These are phyloP conservation scores for Leucophenga montana DNA, from an alignment of 2,888 invertebrate species.

Conservation along the genomic window DNA sequence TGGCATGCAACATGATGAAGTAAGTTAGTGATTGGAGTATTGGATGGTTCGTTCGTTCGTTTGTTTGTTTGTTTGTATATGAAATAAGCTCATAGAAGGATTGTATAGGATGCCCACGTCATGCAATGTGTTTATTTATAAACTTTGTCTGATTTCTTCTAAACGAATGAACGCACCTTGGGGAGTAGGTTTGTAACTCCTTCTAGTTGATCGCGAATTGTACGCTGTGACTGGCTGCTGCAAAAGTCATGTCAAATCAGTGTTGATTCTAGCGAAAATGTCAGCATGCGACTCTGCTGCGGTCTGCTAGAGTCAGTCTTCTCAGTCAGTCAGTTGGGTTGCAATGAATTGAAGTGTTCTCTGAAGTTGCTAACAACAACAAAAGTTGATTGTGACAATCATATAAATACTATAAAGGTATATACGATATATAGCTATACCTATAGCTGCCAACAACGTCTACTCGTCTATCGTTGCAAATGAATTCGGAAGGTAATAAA, in stretches of 20 bases:
- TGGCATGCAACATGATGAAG: neutral
- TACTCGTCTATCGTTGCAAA: slow-evolving; percentile 27
- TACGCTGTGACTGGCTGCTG: slow-evolving; percentile 41
- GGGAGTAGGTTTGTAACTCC: slow-evolving; percentile 37
- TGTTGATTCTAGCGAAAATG: slow-evolving; percentile 65
- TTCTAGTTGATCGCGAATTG: neutral
- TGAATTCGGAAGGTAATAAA: slow-evolving; percentile 65
- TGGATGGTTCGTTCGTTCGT: too few relatives aligned
- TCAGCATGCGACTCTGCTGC: slow-evolving; percentile 51
- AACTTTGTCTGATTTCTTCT: slow-evolving; percentile 50
- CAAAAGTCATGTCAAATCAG: slow-evolving; percentile 66
- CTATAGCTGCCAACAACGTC: neutral
- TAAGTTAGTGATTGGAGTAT: neutral
- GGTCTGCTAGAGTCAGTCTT: slow-evolving; percentile 34
- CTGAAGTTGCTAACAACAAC: neutral
- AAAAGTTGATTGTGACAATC: slow-evolving; percentile 23
- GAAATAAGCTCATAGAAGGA: too few relatives aligned
- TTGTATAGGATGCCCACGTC: too few relatives aligned
- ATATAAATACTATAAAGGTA: slow-evolving; percentile 6
- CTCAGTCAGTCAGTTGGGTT: slow-evolving; percentile 4
- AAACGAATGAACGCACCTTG: slow-evolving; percentile 64
- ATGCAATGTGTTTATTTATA: slow-evolving; percentile 56
- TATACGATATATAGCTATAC: slow-evolving; percentile 28
- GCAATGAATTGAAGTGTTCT: neutral
- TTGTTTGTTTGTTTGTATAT: too few relatives aligned